A percentile compares a stretch with the other conserved stretches of the same genome.
These are phyloP conservation scores for Watsonalla cultraria DNA, from an alignment of 2,888 invertebrate species.

Conservation along the genomic window DNA sequence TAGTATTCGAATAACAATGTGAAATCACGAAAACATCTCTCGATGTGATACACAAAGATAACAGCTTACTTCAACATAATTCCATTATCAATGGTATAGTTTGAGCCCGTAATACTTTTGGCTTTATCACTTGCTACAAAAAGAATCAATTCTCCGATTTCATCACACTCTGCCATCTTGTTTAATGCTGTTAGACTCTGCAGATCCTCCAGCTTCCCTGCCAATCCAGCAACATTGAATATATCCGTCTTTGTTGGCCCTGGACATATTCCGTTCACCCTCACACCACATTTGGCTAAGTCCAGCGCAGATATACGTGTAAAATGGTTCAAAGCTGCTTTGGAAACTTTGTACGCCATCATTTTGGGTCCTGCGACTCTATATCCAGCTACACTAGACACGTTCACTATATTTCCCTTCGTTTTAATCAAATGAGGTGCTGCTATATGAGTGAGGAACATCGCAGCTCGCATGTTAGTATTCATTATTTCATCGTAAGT, in stretches of 20 bases:
- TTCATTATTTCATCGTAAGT: conserved; percentile 19
- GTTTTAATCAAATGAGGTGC: conserved; percentile 22
- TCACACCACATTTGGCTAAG: conserved; percentile 73
- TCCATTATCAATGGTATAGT: conserved; percentile 23
- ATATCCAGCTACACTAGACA: conserved; percentile 14
- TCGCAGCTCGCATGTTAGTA: conserved; percentile 21
- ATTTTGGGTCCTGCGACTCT: conserved; percentile 1
- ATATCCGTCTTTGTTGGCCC: conserved; percentile 78
- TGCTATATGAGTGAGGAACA: conserved; percentile 16
- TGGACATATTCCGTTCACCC: conserved; percentile 85
- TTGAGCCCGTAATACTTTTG: conserved; percentile 25
- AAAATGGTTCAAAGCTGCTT: conserved; percentile 81
- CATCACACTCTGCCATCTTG: conserved; percentile 18
- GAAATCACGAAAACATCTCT: background rate
- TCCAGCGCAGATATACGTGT: conserved; percentile 84
- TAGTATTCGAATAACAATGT: no score
- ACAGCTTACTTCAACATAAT: background rate
- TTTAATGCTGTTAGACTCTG: conserved; percentile 9
- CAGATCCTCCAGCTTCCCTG: conserved; percentile 50
- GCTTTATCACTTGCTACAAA: conserved; percentile 25
- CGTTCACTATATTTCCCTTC: conserved; percentile 24
- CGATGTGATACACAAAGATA: background rate
- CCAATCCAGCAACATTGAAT: conserved; percentile 61
- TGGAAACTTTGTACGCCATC: conserved; percentile 19
- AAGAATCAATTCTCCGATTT: conserved; percentile 25